Base-by-base conservation (phyloP, 1,140 invertebrate species). In the Scaptomyza pallida region DNA sequence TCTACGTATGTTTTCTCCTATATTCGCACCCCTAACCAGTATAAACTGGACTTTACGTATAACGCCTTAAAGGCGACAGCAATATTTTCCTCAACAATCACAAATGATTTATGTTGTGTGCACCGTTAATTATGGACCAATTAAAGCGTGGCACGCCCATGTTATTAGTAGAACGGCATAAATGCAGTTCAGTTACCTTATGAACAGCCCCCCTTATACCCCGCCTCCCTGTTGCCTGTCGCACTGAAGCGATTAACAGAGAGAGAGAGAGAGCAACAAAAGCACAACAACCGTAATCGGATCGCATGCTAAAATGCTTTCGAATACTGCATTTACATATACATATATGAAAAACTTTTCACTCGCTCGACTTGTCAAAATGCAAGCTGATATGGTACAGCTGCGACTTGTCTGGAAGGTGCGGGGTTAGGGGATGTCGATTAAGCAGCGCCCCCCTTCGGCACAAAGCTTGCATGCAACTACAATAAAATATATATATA, bases 281-380 rank as follows among this genome's bases (percentile, higher is more conserved):
- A 26, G 16, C 64, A 67, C 35, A 60, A 50, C 70, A 77, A 59
- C 50, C 73, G 81, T 81, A 86, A 86, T 81, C 82, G 77, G 81
- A 86, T 86, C 81, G 81, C 82, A 86, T 86, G 81, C 74, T 78
- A 86, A 81, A 81, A 59, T 61, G 69, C 60, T 71, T 73, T 65
- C 23, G 62, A 37, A n/a, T 9, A 30, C 26, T 30, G 26, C 26
- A 30, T 35, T 3, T 35, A 12, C 9, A 35, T 35, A 35, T 37
- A n/a, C 3, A 37, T n/a, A 37, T 9, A 30, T 30, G 26, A 60
- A 62, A n/a, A 60, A 55, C 59, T 73, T 71, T 83, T 82, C 57
- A 61, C 65, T 37, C 52, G 37, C 10, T 55, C 37, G 44, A 44
- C 68, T 35, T 12, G 44, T 17, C 35, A 59, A 52, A 70, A 44